Conservation (phyloP, 2,888 invertebrate genomes). For the Fragum whitleyi region DNA sequence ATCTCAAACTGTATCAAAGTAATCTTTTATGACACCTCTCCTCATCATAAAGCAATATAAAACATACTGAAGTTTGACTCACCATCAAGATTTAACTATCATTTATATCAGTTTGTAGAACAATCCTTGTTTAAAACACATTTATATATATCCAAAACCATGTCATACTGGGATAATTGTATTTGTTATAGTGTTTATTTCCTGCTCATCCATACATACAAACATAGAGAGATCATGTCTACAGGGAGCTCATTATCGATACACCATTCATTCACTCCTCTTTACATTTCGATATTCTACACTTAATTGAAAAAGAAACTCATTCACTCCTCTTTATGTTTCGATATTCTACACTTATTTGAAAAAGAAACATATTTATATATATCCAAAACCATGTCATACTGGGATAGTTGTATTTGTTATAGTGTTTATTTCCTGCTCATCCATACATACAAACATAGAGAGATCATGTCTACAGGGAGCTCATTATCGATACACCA, state of each 20-base stretch:
- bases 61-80: conserved; percentile 1
- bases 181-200: conserved; percentile 13
- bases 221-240: conserved; percentile 9
- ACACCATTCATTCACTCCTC: conserved; percentile 5
- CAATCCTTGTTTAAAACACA: conserved; percentile 18
- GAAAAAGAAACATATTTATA: background rate
- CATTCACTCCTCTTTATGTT: background rate
- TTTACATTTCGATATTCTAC: background rate
- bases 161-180: conserved; percentile 12
- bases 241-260: conserved; percentile 7
- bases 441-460: conserved; percentile 3
- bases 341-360: background rate
- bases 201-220: conserved; percentile 10
- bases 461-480: background rate
- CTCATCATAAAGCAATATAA: background rate
- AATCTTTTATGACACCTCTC: background rate
- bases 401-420: background rate
- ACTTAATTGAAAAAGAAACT: background rate
- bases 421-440: conserved; percentile 3
- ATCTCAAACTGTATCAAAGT: background rate
- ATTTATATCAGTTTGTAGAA: background rate
- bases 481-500: conserved; percentile 5
- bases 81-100: conserved; percentile 5
- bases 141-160: conserved; percentile 1
- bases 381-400: background rate